These are phyloP conservation scores for Samia ricini DNA, from an alignment of 1,140 invertebrate species.

Conservation along the genomic window DNA sequence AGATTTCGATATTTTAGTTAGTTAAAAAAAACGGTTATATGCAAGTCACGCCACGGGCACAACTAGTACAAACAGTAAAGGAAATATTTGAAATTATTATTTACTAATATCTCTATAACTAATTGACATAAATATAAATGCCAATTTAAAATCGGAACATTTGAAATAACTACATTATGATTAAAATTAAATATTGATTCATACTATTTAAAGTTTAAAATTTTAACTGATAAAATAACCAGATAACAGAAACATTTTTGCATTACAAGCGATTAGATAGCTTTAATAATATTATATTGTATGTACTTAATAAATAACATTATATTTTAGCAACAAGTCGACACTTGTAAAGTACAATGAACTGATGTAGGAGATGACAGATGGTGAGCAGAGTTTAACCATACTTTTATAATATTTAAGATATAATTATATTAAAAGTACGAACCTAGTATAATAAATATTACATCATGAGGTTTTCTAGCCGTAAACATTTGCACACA, in stretches of 20 bases:
- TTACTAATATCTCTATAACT: too few relatives aligned
- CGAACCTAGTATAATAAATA: too few relatives aligned
- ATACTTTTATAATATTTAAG: neutral
- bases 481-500: neutral
- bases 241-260: neutral
- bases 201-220: neutral
- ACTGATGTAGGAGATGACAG: constrained; percentile 23
- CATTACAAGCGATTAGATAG: constrained; percentile 9
- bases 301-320: constrained; percentile 3
- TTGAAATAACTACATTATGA: too few relatives aligned
- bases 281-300: neutral
- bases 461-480: neutral
- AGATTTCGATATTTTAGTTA: too few relatives aligned
- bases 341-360: constrained; percentile 20
- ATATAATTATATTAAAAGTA: neutral
- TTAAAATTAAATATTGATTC: neutral
- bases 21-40: too few relatives aligned
- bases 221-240: neutral
- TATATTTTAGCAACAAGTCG: constrained; percentile 1
- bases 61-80: too few relatives aligned
- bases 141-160: too few relatives aligned
- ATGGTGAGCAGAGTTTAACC: constrained; percentile 22
- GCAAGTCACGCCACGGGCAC: too few relatives aligned
- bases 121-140: too few relatives aligned
- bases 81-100: too few relatives aligned